Evolutionary conservation across 2,797 vertebrate genomes (phyloP).

Genomic region (Tenualosa ilisha): DNA sequence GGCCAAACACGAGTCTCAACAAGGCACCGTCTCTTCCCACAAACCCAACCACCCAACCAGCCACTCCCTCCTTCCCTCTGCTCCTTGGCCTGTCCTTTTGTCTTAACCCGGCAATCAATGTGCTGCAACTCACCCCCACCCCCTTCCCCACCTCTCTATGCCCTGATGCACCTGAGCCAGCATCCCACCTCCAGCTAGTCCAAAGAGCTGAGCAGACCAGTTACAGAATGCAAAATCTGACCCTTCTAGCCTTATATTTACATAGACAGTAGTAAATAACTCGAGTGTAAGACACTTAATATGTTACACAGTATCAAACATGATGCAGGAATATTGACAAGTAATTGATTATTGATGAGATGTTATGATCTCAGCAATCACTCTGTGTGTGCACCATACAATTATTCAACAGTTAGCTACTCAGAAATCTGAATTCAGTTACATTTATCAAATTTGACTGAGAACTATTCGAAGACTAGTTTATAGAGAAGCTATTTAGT

Average conservation of each 20-base stretch:
- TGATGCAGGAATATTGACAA: not conserved
- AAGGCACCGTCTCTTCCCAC: conserved; percentile 48
- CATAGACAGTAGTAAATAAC: not conserved
- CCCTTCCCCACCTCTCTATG: not conserved
- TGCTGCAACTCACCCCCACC: too few species aligned
- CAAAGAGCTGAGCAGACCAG: not conserved
- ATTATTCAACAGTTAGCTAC: not conserved
- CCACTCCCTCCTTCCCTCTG: not conserved
- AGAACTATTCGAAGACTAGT: not conserved
- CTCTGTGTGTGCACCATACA: not conserved
- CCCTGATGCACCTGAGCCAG: not conserved
- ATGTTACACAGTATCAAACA: not conserved
- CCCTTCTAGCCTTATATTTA: not conserved
- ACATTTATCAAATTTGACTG: not conserved
- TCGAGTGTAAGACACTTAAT: not conserved
- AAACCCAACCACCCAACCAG: not conserved
- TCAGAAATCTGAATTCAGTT: not conserved
- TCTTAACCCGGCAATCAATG: not conserved
- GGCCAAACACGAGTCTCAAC: conserved; percentile 84
- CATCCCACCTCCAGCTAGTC: not conserved
- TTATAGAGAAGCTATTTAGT: not conserved
- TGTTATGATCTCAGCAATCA: not conserved
- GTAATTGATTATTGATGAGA: not conserved
- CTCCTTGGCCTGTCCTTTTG: not conserved
- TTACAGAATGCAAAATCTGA: not conserved